These are phyloP conservation scores for Bufo bufo DNA, from an alignment of 2,113 vertebrate genomes.

Conservation along the genomic window DNA sequence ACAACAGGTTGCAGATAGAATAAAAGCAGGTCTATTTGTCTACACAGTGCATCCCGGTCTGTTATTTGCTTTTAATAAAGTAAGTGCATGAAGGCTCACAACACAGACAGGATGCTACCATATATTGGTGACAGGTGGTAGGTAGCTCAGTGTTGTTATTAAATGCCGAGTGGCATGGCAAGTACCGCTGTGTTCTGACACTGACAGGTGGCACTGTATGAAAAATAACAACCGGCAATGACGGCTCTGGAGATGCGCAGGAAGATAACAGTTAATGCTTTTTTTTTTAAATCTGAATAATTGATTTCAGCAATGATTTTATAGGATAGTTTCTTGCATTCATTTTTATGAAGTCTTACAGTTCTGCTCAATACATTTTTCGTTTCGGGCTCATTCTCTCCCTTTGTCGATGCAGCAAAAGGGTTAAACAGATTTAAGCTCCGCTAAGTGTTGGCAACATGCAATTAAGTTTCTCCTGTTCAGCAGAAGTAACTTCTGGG, in stretches of 20 bases:
- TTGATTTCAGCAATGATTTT: background rate
- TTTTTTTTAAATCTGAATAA: background rate
- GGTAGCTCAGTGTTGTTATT: slow-evolving; percentile 44
- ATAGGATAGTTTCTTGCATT: background rate
- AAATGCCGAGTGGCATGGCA: slow-evolving; percentile 37
- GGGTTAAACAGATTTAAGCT: background rate
- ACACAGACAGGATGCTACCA: slow-evolving; percentile 30
- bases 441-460: background rate
- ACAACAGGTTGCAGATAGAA: slow-evolving; percentile 40
- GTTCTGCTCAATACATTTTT: background rate
- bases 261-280: background rate
- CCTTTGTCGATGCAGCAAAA: background rate
- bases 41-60: slow-evolving; percentile 27
- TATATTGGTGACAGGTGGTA: slow-evolving; percentile 53
- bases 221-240: slow-evolving; percentile 34
- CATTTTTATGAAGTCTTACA: background rate
- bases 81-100: slow-evolving; percentile 36
- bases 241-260: slow-evolving; percentile 6
- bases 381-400: background rate
- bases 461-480: background rate
- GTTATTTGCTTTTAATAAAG: slow-evolving; percentile 49
- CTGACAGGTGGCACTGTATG: slow-evolving; percentile 41
- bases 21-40: background rate
- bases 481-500: slow-evolving; percentile 8
- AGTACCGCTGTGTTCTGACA: slow-evolving; percentile 33